Evolutionary conservation across 2,113 vertebrate genomes (phyloP), one percentile per base, ranked within the genome.

Genomic region (Embiotoca jacksoni): DNA sequence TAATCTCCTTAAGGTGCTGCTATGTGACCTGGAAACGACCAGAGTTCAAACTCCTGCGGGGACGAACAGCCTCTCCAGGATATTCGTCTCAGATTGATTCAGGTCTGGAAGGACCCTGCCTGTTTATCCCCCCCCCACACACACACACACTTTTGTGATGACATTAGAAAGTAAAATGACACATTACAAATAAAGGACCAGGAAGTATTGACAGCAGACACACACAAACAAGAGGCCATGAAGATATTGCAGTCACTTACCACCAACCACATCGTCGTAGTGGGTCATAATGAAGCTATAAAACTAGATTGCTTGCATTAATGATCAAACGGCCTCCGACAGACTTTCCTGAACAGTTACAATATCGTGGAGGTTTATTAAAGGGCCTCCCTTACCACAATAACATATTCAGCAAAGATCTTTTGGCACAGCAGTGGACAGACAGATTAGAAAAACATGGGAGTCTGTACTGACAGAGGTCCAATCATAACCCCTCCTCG

Each of bases 1-100:
- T 83, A 85, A 82, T 84, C 86, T 52, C 58, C 75, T 89, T 80
- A 81, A 62, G 47, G 73, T 78, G 52, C 54, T 35, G 54, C 59
- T 58, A 67, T 65, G 30, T 64, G 77, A 72, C 63, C 62, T 41
- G 11, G 8, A 69, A 46, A 58, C 30, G 41, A 62, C 32, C 65
- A 50, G 50, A 44, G 23, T 58, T 63, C 4, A 3, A 65, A 52
- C 53, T 76, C 56, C 55, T 39, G 14, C 6, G 49, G 7, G 15
- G 56, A 30, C 49, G 31, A 39, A 66, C 16, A 39, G 11, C n/a
- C 33, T 60, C 61, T 49, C 61, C 4, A n/a, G 31, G 57, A 32
- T 9, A 31, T 14, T 37, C 16, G 8, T 41, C 30, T 31, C 15
- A 14, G 46, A 35, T 14, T 3, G 6, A 72, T 65, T 56, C 33